phyloP scores from a whole-genome alignment of 2,113 vertebrate genomes.

The Pseudopipra pipra region DNA sequence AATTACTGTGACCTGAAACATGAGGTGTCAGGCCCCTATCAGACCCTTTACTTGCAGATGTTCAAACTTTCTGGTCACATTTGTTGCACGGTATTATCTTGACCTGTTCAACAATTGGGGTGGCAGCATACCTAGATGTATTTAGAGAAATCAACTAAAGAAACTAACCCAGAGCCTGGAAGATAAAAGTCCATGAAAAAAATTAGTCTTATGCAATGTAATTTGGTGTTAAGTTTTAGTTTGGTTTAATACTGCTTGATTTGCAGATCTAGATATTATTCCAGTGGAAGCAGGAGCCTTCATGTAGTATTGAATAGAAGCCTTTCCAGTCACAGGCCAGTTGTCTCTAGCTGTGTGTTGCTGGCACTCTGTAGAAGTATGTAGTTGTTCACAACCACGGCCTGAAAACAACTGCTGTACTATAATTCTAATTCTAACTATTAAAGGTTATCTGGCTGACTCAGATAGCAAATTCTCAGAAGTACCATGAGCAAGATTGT shows the following conservation, averaged over 20 bases:
- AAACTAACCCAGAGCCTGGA: background rate
- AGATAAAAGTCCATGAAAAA: background rate
- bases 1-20: background rate
- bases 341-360: background rate
- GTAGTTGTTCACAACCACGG: background rate
- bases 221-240: background rate
- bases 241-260: background rate
- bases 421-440: background rate
- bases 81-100: background rate
- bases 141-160: background rate
- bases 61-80: background rate
- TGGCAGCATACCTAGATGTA: background rate
- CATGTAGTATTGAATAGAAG: background rate
- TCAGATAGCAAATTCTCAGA: background rate
- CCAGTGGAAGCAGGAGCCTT: background rate
- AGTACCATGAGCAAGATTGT: background rate
- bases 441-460: background rate
- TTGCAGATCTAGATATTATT: background rate
- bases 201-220: background rate
- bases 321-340: background rate
- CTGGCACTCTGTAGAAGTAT: background rate
- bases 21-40: fast-evolving
- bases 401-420: background rate
- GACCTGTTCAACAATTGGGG: background rate
- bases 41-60: background rate